Evolutionary conservation across 2,888 invertebrate genomes (phyloP).

Genomic region (Drosophila histrio): DNA sequence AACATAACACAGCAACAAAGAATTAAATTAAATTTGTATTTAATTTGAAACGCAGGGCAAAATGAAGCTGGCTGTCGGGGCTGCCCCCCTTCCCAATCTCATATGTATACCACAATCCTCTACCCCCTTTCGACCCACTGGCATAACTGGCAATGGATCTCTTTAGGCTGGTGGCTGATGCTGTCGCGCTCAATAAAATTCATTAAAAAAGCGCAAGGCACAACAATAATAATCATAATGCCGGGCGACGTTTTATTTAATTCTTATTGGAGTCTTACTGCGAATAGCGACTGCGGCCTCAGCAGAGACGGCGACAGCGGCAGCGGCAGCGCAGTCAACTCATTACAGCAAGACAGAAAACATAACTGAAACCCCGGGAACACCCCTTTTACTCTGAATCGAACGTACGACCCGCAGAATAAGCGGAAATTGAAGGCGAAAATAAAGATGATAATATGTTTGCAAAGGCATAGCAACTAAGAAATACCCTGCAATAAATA

Average conservation of each 20-base stretch:
- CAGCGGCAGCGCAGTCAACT: constrained; percentile 33
- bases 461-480: background rate
- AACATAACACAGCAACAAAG: background rate
- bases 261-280: constrained; percentile 46
- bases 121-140: background rate
- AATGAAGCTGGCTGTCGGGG: background rate
- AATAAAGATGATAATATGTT: constrained; percentile 18
- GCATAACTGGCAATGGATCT: constrained; percentile 18
- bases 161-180: constrained; percentile 18
- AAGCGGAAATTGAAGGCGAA: constrained; percentile 62
- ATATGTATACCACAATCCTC: background rate
- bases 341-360: constrained; percentile 33
- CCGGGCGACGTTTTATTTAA: constrained; percentile 34
- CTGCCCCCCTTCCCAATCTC: background rate
- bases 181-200: constrained; percentile 62
- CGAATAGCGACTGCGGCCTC: constrained; percentile 10
- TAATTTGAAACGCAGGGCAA: constrained; percentile 11
- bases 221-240: constrained; percentile 53
- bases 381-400: constrained; percentile 42
- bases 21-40: constrained; percentile 31
- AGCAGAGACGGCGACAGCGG: constrained; percentile 1
- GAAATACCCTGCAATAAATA: constrained; percentile 13
- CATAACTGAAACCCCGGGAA: constrained; percentile 21
- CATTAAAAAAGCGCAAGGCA: constrained; percentile 49
- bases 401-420: constrained; percentile 51